Percentiles rank a stretch among this genome's conserved stretches.
phyloP scores from a whole-genome alignment of 2,113 vertebrate genomes.

The Prochilodus magdalenae region DNA sequence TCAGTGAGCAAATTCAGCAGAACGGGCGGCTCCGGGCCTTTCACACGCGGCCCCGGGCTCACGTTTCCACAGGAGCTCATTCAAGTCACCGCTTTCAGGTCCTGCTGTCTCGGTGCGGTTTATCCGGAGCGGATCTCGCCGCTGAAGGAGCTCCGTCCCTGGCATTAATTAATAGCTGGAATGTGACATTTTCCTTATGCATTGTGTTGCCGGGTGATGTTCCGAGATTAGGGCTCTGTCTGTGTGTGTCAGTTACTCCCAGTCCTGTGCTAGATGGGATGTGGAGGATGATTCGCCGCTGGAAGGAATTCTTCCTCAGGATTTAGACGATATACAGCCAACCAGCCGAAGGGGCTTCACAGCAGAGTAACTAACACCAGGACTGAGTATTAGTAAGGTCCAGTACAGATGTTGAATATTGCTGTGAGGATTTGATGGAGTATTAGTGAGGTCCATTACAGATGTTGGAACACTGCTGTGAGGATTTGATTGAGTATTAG shows the following conservation, averaged over 20 bases:
- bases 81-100: neutral
- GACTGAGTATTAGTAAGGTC: too few species aligned
- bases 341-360: neutral
- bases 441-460: too few species aligned
- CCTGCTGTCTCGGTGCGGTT: neutral
- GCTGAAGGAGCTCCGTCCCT: neutral
- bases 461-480: too few species aligned
- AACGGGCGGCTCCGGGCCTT: neutral
- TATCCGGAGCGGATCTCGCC: neutral
- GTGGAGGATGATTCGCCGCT: too few species aligned
- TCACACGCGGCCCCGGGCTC: neutral
- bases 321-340: too few species aligned
- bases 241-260: too few species aligned
- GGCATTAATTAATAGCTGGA: conserved; percentile 20
- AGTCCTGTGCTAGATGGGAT: too few species aligned
- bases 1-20: conserved; percentile 2
- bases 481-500: too few species aligned
- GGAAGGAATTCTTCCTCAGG: too few species aligned
- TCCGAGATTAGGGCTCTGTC: neutral
- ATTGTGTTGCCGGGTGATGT: neutral
- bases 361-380: too few species aligned
- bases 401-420: too few species aligned
- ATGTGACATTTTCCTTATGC: neutral
- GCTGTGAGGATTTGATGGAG: too few species aligned
- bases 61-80: neutral